These are phyloP conservation scores for Crotalus helleri DNA, from an alignment of 2,113 vertebrate species.

Conservation along the genomic window DNA sequence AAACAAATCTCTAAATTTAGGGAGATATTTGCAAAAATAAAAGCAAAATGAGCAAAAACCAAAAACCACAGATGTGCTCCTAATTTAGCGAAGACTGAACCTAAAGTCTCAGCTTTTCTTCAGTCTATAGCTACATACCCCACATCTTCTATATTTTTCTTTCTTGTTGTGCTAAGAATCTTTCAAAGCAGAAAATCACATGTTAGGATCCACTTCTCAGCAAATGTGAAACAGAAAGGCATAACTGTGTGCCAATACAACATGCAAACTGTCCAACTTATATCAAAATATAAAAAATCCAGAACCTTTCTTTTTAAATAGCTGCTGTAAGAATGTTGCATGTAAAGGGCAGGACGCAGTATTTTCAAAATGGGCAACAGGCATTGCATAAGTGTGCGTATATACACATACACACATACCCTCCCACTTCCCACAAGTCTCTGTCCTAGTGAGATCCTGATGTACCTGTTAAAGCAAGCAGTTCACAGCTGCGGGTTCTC, in stretches of 20 bases:
- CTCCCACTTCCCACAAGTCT: not conserved
- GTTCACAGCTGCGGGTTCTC: not conserved
- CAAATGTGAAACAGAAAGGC: not conserved
- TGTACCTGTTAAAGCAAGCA: slow-evolving; percentile 6
- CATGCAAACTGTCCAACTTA: not conserved
- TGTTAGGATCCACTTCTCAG: not conserved
- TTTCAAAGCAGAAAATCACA: not conserved
- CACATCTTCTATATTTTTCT: not conserved
- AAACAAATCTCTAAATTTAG: not conserved
- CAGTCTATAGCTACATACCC: no score
- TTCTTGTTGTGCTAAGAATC: not conserved
- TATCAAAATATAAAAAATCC: not conserved
- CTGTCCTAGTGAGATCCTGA: not conserved
- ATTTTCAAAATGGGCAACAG: not conserved
- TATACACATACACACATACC: not conserved
- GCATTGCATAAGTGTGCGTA: not conserved
- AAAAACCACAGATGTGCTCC: not conserved
- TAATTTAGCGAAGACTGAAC: not conserved
- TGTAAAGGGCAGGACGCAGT: not conserved
- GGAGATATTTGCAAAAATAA: not conserved
- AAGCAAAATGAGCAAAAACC: not conserved
- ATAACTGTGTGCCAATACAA: not conserved
- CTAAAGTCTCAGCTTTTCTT: not conserved
- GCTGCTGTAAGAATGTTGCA: not conserved
- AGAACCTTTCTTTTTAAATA: not conserved